A percentile compares a stretch with the other conserved stretches of the same genome.
phyloP scores from a whole-genome alignment of 2,888 invertebrate species.

The Cordilura impudica region DNA sequence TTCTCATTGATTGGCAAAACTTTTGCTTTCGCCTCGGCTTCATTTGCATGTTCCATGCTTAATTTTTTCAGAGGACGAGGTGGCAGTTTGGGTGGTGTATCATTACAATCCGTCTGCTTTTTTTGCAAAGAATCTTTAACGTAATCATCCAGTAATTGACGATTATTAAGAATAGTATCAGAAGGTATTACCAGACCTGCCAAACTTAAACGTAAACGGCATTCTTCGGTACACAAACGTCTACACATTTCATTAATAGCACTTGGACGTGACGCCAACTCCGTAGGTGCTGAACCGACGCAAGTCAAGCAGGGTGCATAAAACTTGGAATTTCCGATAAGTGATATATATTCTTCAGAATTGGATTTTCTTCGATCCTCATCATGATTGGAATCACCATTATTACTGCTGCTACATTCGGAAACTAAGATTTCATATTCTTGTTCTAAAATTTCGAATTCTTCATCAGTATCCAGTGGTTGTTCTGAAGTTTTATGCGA shows the following conservation, averaged over 20 bases:
- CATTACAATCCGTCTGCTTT: constrained; percentile 17
- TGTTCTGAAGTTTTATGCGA: neutral
- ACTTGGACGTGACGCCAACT: constrained; percentile 58
- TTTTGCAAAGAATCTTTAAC: constrained; percentile 31
- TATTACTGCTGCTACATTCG: constrained; percentile 64
- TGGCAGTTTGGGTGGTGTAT: constrained; percentile 51
- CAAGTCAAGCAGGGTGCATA: constrained; percentile 71
- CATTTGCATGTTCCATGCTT: neutral
- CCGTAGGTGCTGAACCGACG: constrained; percentile 61
- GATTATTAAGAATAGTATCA: constrained; percentile 36
- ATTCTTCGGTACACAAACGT: constrained; percentile 72
- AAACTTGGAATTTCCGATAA: constrained; percentile 63
- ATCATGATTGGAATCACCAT: constrained; percentile 50
- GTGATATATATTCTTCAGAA: constrained; percentile 48
- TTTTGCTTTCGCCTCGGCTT: neutral
- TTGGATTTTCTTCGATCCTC: constrained; percentile 43
- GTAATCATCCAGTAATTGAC: constrained; percentile 56
- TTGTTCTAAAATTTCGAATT: constrained; percentile 57
- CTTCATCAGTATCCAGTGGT: constrained; percentile 53
- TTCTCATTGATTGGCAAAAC: neutral
- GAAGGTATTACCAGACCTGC: constrained; percentile 60
- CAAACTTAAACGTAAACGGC: constrained; percentile 67
- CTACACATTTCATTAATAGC: constrained; percentile 73
- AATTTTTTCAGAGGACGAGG: constrained; percentile 43
- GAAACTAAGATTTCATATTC: constrained; percentile 65